phyloP scores from a whole-genome alignment of 2,797 vertebrate species.

The Danio jaintianensis region DNA sequence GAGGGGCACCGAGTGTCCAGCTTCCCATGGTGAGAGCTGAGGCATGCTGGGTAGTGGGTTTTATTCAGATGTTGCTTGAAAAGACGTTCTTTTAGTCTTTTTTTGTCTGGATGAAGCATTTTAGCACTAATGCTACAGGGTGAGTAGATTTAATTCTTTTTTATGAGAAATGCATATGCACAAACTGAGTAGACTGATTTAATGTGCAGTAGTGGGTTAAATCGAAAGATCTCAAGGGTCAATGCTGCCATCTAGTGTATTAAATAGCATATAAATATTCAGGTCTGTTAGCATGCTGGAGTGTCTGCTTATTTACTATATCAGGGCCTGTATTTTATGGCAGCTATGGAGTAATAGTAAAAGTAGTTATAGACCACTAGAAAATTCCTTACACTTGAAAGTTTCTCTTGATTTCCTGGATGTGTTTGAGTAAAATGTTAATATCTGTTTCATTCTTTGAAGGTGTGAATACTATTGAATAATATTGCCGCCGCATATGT shows the following conservation, averaged over 20 bases:
- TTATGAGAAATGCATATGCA: background rate
- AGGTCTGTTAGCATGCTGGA: background rate
- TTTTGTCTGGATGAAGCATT: background rate
- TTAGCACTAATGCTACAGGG: background rate
- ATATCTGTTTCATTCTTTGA: no score
- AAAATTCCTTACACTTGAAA: no score
- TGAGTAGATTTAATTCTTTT: background rate
- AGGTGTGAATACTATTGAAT: no score
- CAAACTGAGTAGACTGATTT: background rate
- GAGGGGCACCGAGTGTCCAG: constrained; percentile 49
- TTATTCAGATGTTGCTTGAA: constrained; percentile 12
- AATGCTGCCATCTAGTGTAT: constrained; percentile 59
- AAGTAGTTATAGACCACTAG: no score
- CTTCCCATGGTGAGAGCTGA: constrained; percentile 44
- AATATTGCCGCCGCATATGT: no score
- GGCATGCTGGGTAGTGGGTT: constrained; percentile 39
- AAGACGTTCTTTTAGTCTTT: background rate
- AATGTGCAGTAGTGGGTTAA: background rate
- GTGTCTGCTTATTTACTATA: background rate
- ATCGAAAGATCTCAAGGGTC: constrained; percentile 10
- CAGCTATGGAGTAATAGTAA: no score
- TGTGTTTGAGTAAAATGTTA: no score
- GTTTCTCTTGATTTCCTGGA: no score
- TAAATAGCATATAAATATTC: background rate
- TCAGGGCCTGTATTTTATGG: background rate